Evolutionary conservation across 2,888 invertebrate genomes (phyloP).

Genomic region (Osmoderma eremita): DNA sequence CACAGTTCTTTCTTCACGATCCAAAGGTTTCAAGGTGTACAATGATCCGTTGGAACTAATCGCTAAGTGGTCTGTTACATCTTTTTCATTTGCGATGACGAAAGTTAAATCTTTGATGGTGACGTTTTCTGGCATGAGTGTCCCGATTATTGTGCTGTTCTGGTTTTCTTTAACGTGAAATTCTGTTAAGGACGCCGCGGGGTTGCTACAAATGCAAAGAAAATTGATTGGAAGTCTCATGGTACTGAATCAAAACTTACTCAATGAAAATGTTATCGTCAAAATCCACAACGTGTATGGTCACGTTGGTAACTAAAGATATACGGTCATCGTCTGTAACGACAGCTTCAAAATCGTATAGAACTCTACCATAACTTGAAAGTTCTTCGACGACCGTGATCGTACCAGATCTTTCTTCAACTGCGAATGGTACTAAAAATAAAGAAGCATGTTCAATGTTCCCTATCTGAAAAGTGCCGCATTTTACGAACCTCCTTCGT

Average conservation of each 20-base stretch:
- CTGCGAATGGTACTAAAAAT: constrained; percentile 85
- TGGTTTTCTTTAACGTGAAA: constrained; percentile 82
- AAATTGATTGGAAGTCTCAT: neutral
- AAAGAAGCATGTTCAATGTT: constrained; percentile 22
- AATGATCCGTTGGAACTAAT: constrained; percentile 83
- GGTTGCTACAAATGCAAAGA: constrained; percentile 59
- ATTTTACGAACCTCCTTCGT: constrained; percentile 74
- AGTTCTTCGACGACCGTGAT: constrained; percentile 85
- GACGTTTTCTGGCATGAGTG: constrained; percentile 69
- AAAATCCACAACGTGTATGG: constrained; percentile 83
- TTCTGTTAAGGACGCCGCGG: constrained; percentile 73
- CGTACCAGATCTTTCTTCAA: constrained; percentile 87
- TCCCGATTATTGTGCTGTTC: constrained; percentile 78
- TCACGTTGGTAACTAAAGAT: constrained; percentile 82
- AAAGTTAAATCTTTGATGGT: constrained; percentile 68
- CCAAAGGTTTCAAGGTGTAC: constrained; percentile 79
- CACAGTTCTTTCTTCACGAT: constrained; percentile 77
- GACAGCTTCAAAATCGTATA: constrained; percentile 85
- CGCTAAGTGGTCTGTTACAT: constrained; percentile 80
- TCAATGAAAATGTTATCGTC: constrained; percentile 76
- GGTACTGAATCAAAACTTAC: constrained; percentile 59
- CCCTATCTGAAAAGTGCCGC: neutral
- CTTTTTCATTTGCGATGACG: constrained; percentile 84
- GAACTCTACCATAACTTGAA: constrained; percentile 72
- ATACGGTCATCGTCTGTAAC: constrained; percentile 74